Conservation (phyloP, 2,888 invertebrate species). For the Cosmia trapezina region DNA sequence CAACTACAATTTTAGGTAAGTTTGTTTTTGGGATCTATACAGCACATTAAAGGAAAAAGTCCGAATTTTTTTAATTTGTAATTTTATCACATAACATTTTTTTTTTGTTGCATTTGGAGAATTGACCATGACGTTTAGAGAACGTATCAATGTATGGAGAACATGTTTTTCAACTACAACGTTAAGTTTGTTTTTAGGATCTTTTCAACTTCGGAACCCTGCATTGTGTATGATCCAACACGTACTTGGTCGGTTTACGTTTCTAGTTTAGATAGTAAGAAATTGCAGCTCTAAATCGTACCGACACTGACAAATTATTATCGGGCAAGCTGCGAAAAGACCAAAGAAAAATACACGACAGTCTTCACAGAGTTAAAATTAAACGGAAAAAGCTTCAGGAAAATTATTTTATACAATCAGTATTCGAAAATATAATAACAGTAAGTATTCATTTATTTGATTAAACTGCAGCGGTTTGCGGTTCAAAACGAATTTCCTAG, state of each 20-base stretch:
- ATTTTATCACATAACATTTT: too few species aligned
- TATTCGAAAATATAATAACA: conserved; percentile 1
- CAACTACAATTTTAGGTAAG: too few species aligned
- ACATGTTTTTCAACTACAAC: too few species aligned
- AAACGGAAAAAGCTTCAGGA: background rate
- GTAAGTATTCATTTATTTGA: conserved; percentile 13
- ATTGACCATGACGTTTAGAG: too few species aligned
- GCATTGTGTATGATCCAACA: too few species aligned
- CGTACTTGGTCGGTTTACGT: background rate
- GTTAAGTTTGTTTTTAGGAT: too few species aligned
- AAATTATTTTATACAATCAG: conserved; percentile 8
- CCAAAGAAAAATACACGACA: background rate
- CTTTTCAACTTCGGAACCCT: too few species aligned
- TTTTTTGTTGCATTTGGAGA: too few species aligned
- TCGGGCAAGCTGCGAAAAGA: background rate
- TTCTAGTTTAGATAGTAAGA: conserved; percentile 3
- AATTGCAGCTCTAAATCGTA: conserved; percentile 6
- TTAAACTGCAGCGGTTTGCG: conserved; percentile 37
- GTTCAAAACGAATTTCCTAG: conserved; percentile 37
- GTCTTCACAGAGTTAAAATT: background rate
- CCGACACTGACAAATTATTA: conserved; percentile 20
- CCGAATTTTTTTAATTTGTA: too few species aligned
- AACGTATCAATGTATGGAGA: too few species aligned
- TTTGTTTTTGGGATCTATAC: too few species aligned
- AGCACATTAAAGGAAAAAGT: too few species aligned